phyloP scores from a whole-genome alignment of 2,113 vertebrate genomes.

The Vulpes vulpes region DNA sequence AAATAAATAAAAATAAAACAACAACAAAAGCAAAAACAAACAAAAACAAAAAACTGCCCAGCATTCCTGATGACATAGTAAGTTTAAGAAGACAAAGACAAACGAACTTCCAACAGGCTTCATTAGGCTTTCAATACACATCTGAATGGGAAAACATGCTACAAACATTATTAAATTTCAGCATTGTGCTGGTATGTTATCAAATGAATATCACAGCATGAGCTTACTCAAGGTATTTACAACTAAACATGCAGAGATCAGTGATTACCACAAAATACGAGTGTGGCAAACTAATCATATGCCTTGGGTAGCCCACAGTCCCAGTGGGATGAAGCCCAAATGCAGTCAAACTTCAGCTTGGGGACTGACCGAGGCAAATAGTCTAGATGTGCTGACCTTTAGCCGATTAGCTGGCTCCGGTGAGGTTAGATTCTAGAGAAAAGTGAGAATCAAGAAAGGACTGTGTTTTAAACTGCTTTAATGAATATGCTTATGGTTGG shows the following conservation, averaged over 20 bases:
- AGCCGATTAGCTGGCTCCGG: not conserved
- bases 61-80: not conserved
- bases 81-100: not conserved
- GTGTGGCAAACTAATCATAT: not conserved
- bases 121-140: not conserved
- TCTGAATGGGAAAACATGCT: slow-evolving; percentile 20
- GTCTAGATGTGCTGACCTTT: not conserved
- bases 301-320: accelerated
- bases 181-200: not conserved
- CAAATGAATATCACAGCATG: not conserved
- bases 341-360: not conserved
- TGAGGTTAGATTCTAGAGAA: not conserved
- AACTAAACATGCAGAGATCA: not conserved
- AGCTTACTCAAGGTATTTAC: not conserved
- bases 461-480: not conserved
- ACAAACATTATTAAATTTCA: not conserved
- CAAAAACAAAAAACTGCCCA: not conserved
- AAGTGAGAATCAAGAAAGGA: not conserved
- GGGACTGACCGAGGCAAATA: not conserved
- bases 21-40: not conserved
- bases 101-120: not conserved
- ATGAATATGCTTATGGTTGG: not conserved
- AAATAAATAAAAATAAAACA: not conserved
- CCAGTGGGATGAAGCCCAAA: not conserved
- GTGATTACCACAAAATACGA: not conserved